Percentiles rank a stretch among this genome's conserved stretches.
Conservation (phyloP, 2,888 invertebrate genomes). For the Crossocerus cetratus region DNA sequence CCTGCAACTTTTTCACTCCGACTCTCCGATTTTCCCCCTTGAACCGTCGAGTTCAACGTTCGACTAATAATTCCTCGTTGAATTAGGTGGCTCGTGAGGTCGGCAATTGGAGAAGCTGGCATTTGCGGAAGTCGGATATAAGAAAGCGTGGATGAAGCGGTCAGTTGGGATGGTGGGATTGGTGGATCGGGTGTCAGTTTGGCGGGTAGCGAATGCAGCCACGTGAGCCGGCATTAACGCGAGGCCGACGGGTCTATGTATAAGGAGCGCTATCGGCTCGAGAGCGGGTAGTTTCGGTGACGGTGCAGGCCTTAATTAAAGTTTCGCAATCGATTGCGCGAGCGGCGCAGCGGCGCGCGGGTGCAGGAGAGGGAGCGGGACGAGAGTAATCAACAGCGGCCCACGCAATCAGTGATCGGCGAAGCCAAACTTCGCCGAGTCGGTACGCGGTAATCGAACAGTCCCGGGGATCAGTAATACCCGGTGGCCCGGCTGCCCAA, state of each 20-base stretch:
- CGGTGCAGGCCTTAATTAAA: slow-evolving; percentile 63
- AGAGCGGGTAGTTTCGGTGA: slow-evolving; percentile 54
- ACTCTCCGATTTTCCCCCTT: too few relatives aligned
- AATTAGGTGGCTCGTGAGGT: too few relatives aligned
- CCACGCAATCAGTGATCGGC: slow-evolving; percentile 61
- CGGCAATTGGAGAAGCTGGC: not conserved
- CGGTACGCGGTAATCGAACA: slow-evolving; percentile 52
- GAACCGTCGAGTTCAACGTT: too few relatives aligned
- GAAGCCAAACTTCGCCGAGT: slow-evolving; percentile 61
- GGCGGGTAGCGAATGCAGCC: slow-evolving; percentile 5
- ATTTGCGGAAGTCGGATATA: too few relatives aligned
- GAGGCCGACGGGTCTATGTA: too few relatives aligned
- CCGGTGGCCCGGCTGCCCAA: not conserved
- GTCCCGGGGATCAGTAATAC: slow-evolving; percentile 31
- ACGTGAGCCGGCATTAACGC: slow-evolving; percentile 3
- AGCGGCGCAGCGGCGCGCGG: slow-evolving; percentile 19
- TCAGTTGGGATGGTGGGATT: not conserved
- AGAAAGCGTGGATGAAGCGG: slow-evolving; percentile 6
- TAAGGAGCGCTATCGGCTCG: slow-evolving; percentile 45
- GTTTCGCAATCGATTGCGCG: slow-evolving; percentile 61
- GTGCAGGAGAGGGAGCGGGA: slow-evolving; percentile 24
- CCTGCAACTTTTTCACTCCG: too few relatives aligned
- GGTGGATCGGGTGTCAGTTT: not conserved
- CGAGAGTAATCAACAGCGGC: slow-evolving; percentile 60
- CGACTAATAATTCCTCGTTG: too few relatives aligned